These are phyloP conservation scores for Ganaspis sp. DNA, from an alignment of 1,140 invertebrate species.

Conservation along the genomic window DNA sequence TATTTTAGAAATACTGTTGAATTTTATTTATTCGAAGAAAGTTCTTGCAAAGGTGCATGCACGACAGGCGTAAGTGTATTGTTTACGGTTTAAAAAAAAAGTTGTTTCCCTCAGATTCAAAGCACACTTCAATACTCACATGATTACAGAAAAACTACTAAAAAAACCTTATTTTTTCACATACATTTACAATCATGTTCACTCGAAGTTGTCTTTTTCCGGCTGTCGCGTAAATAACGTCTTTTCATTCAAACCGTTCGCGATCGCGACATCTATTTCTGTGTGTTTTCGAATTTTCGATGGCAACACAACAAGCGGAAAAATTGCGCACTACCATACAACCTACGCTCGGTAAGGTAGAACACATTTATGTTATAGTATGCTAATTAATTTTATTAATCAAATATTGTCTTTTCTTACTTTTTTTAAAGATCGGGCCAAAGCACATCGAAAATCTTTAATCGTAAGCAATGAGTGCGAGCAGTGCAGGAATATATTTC, in stretches of 20 bases:
- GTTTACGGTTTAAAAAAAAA: not conserved
- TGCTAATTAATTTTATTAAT: too few species aligned
- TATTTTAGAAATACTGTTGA: not conserved
- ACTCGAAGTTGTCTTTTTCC: not conserved
- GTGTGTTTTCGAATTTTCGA: not conserved
- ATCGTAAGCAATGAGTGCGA: too few species aligned
- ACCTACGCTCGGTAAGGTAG: too few species aligned
- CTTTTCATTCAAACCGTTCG: conserved; percentile 21
- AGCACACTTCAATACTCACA: conserved; percentile 19
- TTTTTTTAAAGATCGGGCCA: too few species aligned
- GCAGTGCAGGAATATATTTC: too few species aligned
- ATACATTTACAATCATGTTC: not conserved
- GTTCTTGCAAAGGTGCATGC: not conserved
- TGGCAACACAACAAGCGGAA: not conserved
- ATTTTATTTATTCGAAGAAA: not conserved
- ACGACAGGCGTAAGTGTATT: not conserved
- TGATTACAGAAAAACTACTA: conserved; percentile 14
- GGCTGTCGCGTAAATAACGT: conserved; percentile 1
- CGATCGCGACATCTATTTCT: not conserved
- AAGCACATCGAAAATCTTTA: too few species aligned
- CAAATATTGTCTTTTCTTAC: too few species aligned
- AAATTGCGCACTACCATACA: not conserved
- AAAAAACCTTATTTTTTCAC: not conserved
- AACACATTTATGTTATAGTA: too few species aligned
- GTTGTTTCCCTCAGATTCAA: not conserved